Conservation (phyloP, 2,797 vertebrate species). For the Leptoclinus maculatus region DNA sequence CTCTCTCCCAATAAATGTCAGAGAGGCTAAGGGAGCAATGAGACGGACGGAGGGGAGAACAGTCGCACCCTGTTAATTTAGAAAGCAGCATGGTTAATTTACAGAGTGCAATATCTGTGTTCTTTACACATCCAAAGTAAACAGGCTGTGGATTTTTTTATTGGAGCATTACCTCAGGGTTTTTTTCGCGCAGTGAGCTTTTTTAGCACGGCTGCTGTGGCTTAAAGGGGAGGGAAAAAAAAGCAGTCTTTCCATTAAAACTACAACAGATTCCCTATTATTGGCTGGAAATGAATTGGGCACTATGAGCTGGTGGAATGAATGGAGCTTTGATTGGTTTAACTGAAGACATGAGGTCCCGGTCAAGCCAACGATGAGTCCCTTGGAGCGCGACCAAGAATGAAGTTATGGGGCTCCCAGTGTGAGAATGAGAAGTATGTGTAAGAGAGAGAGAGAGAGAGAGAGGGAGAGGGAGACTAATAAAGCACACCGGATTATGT, state of each 20-base stretch:
- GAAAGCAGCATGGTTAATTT: conserved; percentile 52
- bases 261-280: conserved; percentile 73
- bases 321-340: conserved; percentile 76
- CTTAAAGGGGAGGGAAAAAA: conserved; percentile 6
- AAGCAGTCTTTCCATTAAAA: conserved; percentile 54
- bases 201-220: conserved; percentile 24
- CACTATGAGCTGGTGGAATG: conserved; percentile 61
- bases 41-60: conserved; percentile 45
- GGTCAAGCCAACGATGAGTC: conserved; percentile 57
- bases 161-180: conserved; percentile 59
- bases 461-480: background rate
- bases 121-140: conserved; percentile 70
- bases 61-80: conserved; percentile 64
- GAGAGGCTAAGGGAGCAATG: conserved; percentile 26
- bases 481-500: conserved; percentile 13
- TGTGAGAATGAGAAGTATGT: conserved; percentile 62
- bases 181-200: conserved; percentile 24
- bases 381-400: conserved; percentile 63
- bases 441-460: background rate
- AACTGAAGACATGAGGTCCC: conserved; percentile 70
- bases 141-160: conserved; percentile 63
- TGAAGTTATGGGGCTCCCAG: conserved; percentile 57
- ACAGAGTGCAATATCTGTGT: conserved; percentile 59
- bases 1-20: conserved; percentile 67
- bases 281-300: conserved; percentile 70